phyloP scores from a whole-genome alignment of 2,113 vertebrate species.

The Pomatorhinus ruficollis region DNA sequence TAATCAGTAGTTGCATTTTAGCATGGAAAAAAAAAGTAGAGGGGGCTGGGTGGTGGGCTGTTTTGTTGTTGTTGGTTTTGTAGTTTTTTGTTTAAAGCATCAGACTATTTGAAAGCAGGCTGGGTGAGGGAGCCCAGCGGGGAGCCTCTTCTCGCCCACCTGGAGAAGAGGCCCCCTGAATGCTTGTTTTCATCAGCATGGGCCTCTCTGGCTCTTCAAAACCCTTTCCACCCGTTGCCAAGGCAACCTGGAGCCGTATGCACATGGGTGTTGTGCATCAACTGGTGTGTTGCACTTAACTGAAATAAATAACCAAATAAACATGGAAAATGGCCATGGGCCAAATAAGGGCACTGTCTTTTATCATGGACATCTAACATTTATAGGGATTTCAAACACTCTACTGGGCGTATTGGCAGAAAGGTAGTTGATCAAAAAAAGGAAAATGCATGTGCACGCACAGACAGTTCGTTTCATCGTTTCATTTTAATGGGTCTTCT shows the following conservation, averaged over 20 bases:
- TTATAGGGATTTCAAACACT: constrained; percentile 20
- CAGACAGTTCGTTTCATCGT: neutral
- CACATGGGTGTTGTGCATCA: constrained; percentile 51
- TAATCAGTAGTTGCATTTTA: constrained; percentile 62
- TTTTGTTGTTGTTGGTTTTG: constrained; percentile 34
- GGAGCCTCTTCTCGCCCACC: constrained; percentile 63
- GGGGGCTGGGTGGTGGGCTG: constrained; percentile 5
- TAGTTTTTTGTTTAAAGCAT: constrained; percentile 45
- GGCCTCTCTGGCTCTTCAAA: constrained; percentile 64
- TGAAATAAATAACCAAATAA: constrained; percentile 57
- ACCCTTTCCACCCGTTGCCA: constrained; percentile 70
- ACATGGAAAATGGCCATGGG: constrained; percentile 10
- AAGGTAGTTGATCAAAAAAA: constrained; percentile 24
- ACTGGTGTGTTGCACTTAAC: constrained; percentile 34
- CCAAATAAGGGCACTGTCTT: neutral
- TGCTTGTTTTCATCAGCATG: constrained; percentile 50
- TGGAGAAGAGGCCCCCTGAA: constrained; percentile 44
- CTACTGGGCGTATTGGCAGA: neutral
- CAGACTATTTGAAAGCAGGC: constrained; percentile 12
- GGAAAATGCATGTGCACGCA: neutral
- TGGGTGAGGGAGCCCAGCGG: constrained; percentile 33
- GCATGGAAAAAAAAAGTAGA: neutral
- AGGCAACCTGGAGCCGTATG: constrained; percentile 61
- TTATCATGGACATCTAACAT: constrained; percentile 46
- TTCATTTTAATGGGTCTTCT: constrained; percentile 29